A percentile compares a stretch with the other conserved stretches of the same genome.
phyloP scores from a whole-genome alignment of 2,113 vertebrate species.

The Merops nubicus region DNA sequence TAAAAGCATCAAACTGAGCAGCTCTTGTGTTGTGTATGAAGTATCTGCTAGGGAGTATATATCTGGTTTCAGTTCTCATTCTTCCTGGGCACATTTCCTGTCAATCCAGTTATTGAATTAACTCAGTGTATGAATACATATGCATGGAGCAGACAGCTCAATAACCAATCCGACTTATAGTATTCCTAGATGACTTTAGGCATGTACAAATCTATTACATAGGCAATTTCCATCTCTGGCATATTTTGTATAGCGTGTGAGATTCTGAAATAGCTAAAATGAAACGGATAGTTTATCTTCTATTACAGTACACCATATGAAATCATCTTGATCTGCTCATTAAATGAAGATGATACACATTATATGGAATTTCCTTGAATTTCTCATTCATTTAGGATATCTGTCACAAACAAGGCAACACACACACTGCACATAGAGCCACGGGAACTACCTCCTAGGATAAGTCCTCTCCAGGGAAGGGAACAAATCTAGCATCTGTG shows the following conservation, averaged over 20 bases:
- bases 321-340: background rate
- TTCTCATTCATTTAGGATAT: background rate
- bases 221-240: background rate
- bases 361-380: background rate
- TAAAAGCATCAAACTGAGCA: background rate
- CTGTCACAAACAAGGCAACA: background rate
- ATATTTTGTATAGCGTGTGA: background rate
- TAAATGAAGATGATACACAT: background rate
- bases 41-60: background rate
- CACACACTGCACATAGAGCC: background rate
- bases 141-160: background rate
- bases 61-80: conserved; percentile 14
- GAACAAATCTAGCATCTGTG: background rate
- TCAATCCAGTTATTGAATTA: conserved; percentile 18
- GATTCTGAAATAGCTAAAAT: background rate
- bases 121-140: background rate
- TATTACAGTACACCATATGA: background rate
- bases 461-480: background rate
- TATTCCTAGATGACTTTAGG: conserved; percentile 17
- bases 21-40: background rate
- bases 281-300: background rate
- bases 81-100: conserved; percentile 4
- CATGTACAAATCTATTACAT: background rate
- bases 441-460: background rate
- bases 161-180: background rate